Percentiles rank a stretch among this genome's conserved stretches.
Conservation (phyloP, 2,888 invertebrate genomes). For the Papilio elwesi region DNA sequence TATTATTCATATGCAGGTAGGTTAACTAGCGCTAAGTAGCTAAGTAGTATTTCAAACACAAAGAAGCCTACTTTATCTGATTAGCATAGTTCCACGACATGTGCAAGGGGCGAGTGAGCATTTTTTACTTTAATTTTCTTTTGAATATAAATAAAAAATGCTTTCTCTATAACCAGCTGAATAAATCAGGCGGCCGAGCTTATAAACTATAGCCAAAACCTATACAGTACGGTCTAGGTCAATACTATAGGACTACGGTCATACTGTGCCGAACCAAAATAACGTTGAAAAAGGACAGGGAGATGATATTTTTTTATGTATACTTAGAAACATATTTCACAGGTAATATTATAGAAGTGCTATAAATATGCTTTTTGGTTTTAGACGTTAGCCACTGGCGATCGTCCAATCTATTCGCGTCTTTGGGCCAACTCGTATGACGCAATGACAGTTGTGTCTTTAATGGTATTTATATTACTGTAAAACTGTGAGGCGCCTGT, state of each 20-base stretch:
- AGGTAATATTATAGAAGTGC: neutral
- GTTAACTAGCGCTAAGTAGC: neutral
- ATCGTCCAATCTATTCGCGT: conserved; percentile 24
- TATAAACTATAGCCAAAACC: too few species aligned
- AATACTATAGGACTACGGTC: too few species aligned
- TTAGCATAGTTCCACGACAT: neutral
- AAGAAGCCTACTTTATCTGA: neutral
- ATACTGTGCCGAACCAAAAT: too few species aligned
- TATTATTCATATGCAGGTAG: neutral
- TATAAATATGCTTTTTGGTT: conserved; percentile 6
- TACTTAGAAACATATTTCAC: neutral
- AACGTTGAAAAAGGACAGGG: too few species aligned
- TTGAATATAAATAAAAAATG: too few species aligned
- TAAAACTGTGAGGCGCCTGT: neutral
- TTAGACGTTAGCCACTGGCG: conserved; percentile 20
- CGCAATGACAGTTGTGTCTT: conserved; percentile 8
- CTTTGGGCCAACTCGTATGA: conserved; percentile 22
- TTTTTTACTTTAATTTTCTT: too few species aligned
- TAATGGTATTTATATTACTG: neutral
- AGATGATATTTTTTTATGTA: too few species aligned
- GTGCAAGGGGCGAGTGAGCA: too few species aligned
- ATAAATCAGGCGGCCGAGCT: too few species aligned
- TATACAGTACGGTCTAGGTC: neutral
- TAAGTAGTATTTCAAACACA: neutral
- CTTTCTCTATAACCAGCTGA: too few species aligned